Conservation (phyloP, 2,888 invertebrate genomes). For the Coenonympha glycerion region DNA sequence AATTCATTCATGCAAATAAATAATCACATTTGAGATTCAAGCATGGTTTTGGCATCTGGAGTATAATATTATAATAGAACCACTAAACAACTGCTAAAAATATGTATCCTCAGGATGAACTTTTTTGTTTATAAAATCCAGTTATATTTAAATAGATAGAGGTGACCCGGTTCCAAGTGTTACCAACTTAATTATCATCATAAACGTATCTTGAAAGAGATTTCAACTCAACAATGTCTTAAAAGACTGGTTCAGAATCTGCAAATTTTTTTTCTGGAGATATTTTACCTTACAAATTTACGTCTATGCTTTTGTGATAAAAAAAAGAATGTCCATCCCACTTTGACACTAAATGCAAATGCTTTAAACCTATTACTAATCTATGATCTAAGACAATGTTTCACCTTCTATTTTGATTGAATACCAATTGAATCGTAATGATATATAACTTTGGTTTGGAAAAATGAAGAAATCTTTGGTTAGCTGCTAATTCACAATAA, state of each 20-base stretch:
- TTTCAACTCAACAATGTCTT: background rate
- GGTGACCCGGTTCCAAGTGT: background rate
- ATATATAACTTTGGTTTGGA: constrained; percentile 20
- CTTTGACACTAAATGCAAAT: constrained; percentile 4
- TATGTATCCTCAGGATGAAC: constrained; percentile 14
- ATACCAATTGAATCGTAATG: background rate
- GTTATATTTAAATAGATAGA: constrained; percentile 1
- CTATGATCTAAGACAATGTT: background rate
- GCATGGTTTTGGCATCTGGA: constrained; percentile 42
- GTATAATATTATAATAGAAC: constrained; percentile 30
- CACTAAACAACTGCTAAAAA: constrained; percentile 17
- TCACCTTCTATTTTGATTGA: background rate
- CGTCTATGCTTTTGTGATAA: background rate
- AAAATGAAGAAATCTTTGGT: constrained; percentile 23
- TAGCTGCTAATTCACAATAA: background rate
- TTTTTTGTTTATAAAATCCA: constrained; percentile 6
- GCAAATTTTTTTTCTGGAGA: background rate
- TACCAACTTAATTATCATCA: background rate
- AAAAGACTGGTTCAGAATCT: background rate
- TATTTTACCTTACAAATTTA: background rate
- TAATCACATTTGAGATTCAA: constrained; percentile 45
- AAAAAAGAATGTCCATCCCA: background rate
- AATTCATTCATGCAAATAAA: constrained; percentile 67
- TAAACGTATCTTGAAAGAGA: background rate
- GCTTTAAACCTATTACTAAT: constrained; percentile 6